phyloP scores from a whole-genome alignment of 2,113 vertebrate species.

The Callipepla californica region DNA sequence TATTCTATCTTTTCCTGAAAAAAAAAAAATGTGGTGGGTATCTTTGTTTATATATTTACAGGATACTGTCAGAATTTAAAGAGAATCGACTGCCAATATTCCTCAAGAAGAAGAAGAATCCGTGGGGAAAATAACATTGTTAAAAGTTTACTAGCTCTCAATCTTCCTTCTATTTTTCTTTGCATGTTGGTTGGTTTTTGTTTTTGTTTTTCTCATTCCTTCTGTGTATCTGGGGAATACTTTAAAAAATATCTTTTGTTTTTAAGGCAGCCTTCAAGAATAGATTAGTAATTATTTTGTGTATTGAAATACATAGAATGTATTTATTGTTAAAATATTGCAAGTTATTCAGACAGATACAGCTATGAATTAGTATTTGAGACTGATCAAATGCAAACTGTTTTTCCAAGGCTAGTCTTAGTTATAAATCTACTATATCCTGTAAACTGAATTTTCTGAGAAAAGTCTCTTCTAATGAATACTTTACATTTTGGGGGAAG shows the following conservation, averaged over 20 bases:
- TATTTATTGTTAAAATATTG: not conserved
- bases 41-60: not conserved
- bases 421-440: not conserved
- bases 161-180: not conserved
- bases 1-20: not conserved
- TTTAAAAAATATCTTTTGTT: not conserved
- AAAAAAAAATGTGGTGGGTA: not conserved
- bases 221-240: not conserved
- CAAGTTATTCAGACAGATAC: not conserved
- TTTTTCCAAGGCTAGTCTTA: not conserved
- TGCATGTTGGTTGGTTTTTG: too few relatives aligned
- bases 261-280: not conserved
- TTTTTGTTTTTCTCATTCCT: not conserved
- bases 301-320: not conserved
- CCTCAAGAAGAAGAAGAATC: not conserved
- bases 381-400: not conserved
- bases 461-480: not conserved
- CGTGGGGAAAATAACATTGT: fast-evolving
- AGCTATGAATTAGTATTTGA: not conserved
- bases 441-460: not conserved
- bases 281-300: not conserved
- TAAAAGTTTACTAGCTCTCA: not conserved
- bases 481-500: not conserved
- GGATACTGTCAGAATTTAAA: not conserved
- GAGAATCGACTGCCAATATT: not conserved